Base-by-base conservation (phyloP, 2,888 invertebrate species). In the Apodemia mormo region DNA sequence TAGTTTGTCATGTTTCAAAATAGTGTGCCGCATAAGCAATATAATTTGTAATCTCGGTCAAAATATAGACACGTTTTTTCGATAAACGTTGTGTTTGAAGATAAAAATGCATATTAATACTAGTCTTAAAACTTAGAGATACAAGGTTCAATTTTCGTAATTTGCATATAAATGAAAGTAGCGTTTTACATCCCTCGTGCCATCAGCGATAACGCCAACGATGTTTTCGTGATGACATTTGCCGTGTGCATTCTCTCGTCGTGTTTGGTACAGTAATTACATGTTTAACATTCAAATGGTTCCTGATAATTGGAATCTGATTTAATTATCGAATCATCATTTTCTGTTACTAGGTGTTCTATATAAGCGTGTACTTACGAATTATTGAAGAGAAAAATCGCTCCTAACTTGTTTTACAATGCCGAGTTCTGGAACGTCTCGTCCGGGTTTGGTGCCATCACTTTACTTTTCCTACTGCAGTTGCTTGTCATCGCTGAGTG, bases 121-220 rank as follows among this genome's bases (percentile, higher is more conserved):
- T 10, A 45, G 45, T 12, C 45, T 45, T 12, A 45, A 45, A 12
- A 40, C 7, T 45, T 3, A 12, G 10, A 45, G 45, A 12, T 3
- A 10, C 29, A 29, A 58, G n/a, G 29, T 58, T 58, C 58, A 58
- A 58, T 58, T 58, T 29, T 30, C 9, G 10, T 58, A 30, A 29
- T 10, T 9, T 30, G 12, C 58, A 30, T 10, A 58, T 3, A 58
- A 12, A 30, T 61, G 61, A 12, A 61, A 61, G 33, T 61, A 30
- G 29, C 10, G 61, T 33, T 30, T 12, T 33, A 61, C 12, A 30
- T 61, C 58, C 30, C 58, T 29, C 12, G 30, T 61, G 61, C 33
- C 61, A 61, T 33, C 61, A 33, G 14, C 33, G 33, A 58, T 58
- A 58, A 58, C 58, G 30, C 33, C 12, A 61, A 61, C 61, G 61